phyloP scores from a whole-genome alignment of 2,888 invertebrate species.

The Tillus elongatus region DNA sequence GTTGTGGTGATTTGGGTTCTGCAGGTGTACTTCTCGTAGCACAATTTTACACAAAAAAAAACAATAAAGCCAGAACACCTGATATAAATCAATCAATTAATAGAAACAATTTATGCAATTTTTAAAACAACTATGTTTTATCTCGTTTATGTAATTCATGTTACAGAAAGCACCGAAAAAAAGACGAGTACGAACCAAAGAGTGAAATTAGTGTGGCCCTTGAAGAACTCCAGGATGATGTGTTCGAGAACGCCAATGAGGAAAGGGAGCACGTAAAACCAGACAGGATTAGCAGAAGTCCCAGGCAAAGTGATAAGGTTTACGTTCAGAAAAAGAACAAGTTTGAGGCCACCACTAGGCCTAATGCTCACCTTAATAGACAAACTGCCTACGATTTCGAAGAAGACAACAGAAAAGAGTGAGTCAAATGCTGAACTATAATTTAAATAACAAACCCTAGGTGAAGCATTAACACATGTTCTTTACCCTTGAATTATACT shows the following conservation, averaged over 20 bases:
- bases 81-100: no score
- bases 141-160: no score
- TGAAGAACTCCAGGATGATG: slow-evolving; percentile 43
- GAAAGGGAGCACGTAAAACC: slow-evolving; percentile 25
- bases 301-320: slow-evolving; percentile 36
- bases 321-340: slow-evolving; percentile 41
- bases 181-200: slow-evolving; percentile 36
- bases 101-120: no score
- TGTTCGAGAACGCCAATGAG: slow-evolving; percentile 37
- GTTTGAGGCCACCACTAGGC: slow-evolving; percentile 33
- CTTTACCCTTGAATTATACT: no score
- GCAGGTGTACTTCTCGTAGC: no score
- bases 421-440: no score
- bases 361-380: slow-evolving; percentile 23
- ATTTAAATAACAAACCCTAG: no score
- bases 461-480: no score
- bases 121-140: no score
- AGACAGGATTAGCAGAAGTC: slow-evolving; percentile 35
- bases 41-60: no score
- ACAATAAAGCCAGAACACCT: no score
- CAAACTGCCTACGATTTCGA: slow-evolving; percentile 28
- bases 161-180: slow-evolving; percentile 38
- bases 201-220: slow-evolving; percentile 39
- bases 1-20: no score
- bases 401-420: slow-evolving; percentile 27